These are phyloP conservation scores for Anthrax anthrax DNA, from an alignment of 2,888 invertebrate genomes.

Conservation along the genomic window DNA sequence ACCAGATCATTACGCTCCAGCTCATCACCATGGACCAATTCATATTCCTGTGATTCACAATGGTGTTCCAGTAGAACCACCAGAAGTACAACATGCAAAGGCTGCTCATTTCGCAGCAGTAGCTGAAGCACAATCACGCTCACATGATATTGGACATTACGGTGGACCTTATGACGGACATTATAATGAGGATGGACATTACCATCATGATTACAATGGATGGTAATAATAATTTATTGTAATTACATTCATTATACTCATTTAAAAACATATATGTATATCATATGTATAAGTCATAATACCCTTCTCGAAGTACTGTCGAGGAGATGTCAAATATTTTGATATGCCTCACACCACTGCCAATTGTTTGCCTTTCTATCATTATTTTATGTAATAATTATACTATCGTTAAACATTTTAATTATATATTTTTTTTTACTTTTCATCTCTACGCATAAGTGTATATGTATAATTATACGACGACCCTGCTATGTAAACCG, in stretches of 20 bases:
- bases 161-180: background rate
- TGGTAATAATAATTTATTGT: background rate
- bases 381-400: too few relatives aligned
- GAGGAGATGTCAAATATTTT: constrained; percentile 10
- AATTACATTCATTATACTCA: background rate
- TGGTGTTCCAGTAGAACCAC: constrained; percentile 38
- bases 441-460: too few relatives aligned
- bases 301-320: constrained; percentile 11
- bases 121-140: constrained; percentile 25
- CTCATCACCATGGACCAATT: constrained; percentile 30
- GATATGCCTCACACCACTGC: constrained; percentile 6
- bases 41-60: constrained; percentile 36
- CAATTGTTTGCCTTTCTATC: background rate
- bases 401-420: too few relatives aligned
- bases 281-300: constrained; percentile 2
- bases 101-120: constrained; percentile 32
- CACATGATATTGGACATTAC: constrained; percentile 4
- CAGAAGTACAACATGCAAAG: constrained; percentile 37
- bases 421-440: too few relatives aligned
- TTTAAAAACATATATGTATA: too few relatives aligned
- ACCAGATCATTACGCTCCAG: constrained; percentile 18
- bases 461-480: background rate
- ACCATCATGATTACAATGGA: background rate
- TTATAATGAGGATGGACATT: background rate
- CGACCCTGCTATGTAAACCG: background rate